phyloP scores from a whole-genome alignment of 2,113 vertebrate species.

The Lagenorhynchus albirostris region DNA sequence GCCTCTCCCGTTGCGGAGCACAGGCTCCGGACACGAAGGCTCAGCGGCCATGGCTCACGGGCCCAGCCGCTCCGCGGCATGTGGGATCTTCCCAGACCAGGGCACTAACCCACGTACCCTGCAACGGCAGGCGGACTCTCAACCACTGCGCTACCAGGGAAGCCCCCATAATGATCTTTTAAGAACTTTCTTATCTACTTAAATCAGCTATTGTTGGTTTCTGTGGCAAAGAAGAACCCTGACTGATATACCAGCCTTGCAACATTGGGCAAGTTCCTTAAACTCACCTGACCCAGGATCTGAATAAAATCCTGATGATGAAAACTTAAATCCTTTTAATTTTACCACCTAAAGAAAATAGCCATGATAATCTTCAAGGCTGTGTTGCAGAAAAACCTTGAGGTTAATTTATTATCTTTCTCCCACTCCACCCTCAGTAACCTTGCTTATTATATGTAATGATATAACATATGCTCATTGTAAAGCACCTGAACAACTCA shows the following conservation, averaged over 20 bases:
- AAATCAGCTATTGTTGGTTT: not conserved
- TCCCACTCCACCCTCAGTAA: not conserved
- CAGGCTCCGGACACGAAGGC: too few relatives aligned
- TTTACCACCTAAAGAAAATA: not conserved
- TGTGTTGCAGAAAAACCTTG: not conserved
- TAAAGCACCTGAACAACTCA: not conserved
- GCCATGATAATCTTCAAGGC: not conserved
- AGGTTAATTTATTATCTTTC: not conserved
- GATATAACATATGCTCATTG: not conserved
- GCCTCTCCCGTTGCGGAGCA: too few relatives aligned
- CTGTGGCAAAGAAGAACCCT: not conserved
- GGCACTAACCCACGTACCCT: too few relatives aligned
- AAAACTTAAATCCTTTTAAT: not conserved
- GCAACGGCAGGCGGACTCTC: too few relatives aligned
- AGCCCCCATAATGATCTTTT: not conserved
- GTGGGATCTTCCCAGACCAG: too few relatives aligned
- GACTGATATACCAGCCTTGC: not conserved
- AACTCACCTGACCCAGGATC: not conserved
- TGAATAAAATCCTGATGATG: not conserved
- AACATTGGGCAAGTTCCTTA: not conserved
- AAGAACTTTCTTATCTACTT: slow-evolving; percentile 23
- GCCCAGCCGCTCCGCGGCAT: too few relatives aligned
- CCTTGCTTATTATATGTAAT: not conserved
- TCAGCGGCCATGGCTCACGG: too few relatives aligned
- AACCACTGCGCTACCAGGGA: too few relatives aligned